Percentiles rank a stretch among this genome's conserved stretches.
These are phyloP conservation scores for Dryas iulia DNA, from an alignment of 1,140 invertebrate genomes.

Conservation along the genomic window DNA sequence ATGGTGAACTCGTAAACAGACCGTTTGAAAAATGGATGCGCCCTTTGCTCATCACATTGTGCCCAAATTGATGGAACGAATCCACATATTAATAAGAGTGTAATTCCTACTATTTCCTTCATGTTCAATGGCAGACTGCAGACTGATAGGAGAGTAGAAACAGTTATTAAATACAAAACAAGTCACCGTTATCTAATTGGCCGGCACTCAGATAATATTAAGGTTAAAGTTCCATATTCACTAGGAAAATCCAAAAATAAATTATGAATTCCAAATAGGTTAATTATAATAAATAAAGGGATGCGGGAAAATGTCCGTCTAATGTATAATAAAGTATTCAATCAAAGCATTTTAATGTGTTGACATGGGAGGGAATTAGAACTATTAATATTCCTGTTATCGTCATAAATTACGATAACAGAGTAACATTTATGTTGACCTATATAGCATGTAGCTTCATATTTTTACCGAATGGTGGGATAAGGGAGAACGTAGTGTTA, in stretches of 20 bases:
- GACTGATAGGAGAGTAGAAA: slow-evolving; percentile 9
- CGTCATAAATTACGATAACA: too few species aligned
- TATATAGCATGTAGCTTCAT: too few species aligned
- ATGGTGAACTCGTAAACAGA: slow-evolving; percentile 58
- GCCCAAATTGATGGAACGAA: slow-evolving; percentile 37
- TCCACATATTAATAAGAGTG: slow-evolving; percentile 35
- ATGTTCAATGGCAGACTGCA: slow-evolving; percentile 6
- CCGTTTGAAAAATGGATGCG: slow-evolving; percentile 40
- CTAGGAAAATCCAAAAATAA: slow-evolving; percentile 1
- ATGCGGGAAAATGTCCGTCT: too few species aligned
- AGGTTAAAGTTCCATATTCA: slow-evolving; percentile 20
- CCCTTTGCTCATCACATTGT: slow-evolving; percentile 48
- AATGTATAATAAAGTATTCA: too few species aligned
- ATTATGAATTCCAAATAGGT: neutral
- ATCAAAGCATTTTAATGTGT: too few species aligned
- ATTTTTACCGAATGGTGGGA: too few species aligned
- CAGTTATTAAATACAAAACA: slow-evolving; percentile 6
- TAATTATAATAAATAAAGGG: too few species aligned
- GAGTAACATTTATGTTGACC: neutral
- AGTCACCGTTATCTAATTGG: slow-evolving; percentile 18
- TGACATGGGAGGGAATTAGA: too few species aligned
- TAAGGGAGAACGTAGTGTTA: too few species aligned
- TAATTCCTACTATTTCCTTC: slow-evolving; percentile 41
- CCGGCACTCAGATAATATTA: slow-evolving; percentile 6
- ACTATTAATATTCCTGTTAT: too few species aligned